Conservation (phyloP, 30 jellyfish, hydroid and myxozoan genomes). For the Pseudorhiza aurosa region DNA sequence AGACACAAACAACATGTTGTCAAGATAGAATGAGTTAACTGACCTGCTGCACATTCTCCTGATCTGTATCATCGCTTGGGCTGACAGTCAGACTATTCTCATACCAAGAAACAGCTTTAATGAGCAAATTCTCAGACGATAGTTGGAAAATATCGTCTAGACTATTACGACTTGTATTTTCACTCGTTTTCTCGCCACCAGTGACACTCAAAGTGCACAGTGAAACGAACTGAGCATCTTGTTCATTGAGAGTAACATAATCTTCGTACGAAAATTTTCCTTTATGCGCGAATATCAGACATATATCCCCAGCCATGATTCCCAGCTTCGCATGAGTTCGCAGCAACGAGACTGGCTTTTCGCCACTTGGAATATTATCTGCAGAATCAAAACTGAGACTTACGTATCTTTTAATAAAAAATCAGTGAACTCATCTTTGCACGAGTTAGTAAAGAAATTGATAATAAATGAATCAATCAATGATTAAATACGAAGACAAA, state of each 20-base stretch:
- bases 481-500: too few species aligned
- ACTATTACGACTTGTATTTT: not conserved
- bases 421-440: too few species aligned
- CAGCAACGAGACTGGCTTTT: conserved; percentile 24
- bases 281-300: conserved; percentile 58
- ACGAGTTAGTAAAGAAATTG: too few species aligned
- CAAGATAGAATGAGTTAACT: conserved; percentile 19
- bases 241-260: conserved; percentile 49
- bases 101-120: conserved; percentile 62
- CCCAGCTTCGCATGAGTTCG: conserved; percentile 52
- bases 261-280: conserved; percentile 52
- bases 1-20: too few species aligned
- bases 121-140: conserved; percentile 57
- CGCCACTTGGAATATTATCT: not conserved
- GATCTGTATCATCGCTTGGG: conserved; percentile 50
- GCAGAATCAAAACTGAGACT: too few species aligned
- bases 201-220: not conserved
- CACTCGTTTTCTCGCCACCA: not conserved
- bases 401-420: too few species aligned
- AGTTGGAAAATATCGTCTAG: conserved; percentile 48
- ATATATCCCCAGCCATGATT: conserved; percentile 66
- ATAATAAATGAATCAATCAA: too few species aligned
- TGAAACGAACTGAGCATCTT: conserved; percentile 47
- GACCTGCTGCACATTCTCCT: conserved; percentile 63
- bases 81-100: conserved; percentile 57